These are phyloP conservation scores for Sardina pilchardus DNA, from an alignment of 2,113 vertebrate species.

Conservation along the genomic window DNA sequence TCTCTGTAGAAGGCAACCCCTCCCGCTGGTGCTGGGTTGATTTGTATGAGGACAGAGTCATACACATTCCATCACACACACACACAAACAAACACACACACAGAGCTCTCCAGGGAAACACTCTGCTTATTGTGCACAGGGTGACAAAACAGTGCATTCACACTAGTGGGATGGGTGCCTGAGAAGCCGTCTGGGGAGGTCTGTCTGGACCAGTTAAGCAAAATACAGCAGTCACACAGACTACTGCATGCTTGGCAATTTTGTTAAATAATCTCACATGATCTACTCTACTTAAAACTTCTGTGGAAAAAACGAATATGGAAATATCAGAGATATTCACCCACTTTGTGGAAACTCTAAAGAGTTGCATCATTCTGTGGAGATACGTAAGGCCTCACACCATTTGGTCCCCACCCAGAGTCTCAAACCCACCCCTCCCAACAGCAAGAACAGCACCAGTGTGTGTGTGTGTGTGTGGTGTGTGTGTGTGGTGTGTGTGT, in stretches of 20 bases:
- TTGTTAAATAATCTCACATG: neutral
- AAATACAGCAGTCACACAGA: neutral
- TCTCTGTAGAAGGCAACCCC: neutral
- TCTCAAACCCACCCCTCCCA: neutral
- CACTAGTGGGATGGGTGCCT: neutral
- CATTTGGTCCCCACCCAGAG: neutral
- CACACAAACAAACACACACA: constrained; percentile 1
- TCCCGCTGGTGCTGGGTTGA: neutral
- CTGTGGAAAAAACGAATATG: too few relatives aligned
- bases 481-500: neutral
- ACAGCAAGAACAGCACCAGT: neutral
- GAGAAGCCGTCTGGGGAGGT: neutral
- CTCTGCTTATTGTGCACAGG: neutral
- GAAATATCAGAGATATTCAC: too few relatives aligned
- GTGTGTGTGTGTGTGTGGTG: neutral
- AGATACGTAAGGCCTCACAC: neutral
- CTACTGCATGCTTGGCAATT: neutral
- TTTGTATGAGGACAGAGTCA: neutral
- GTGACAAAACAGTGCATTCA: neutral
- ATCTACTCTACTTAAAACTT: too few relatives aligned
- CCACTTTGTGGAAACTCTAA: too few relatives aligned
- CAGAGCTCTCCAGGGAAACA: neutral
- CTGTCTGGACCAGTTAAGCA: neutral
- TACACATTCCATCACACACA: constrained; percentile 7
- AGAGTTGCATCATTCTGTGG: neutral